Base-by-base conservation (phyloP, 2,113 vertebrate genomes). In the Loxodonta africana region DNA sequence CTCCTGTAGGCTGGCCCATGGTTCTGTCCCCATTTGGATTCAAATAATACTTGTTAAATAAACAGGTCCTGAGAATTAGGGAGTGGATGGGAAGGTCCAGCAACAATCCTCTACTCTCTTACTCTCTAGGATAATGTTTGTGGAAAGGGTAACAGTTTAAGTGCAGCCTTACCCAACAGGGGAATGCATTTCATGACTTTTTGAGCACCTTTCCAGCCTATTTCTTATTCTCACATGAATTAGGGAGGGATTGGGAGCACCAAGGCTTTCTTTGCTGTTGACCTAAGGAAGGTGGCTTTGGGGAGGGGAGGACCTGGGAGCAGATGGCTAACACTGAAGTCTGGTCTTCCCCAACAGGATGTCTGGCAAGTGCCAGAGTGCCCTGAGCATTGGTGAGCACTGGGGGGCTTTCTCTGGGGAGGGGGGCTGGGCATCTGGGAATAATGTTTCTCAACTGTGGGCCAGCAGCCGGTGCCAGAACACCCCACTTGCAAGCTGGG, bases 321-420 rank as follows among this genome's bases (percentile, higher is more conserved):
- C 5, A 30, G 41, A 48, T 44, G 0, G 5, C 48, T 91, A 15
- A 69, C 37, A 26, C 4, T 4, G 51, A 9, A 46, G 9, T 46
- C 60, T 41, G 41, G 10, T 85, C 4, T 53, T 89, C 65, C 57
- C 8, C n/a, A n/a, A 10, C 90, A 93, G 86, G 90, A 92, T 92
- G 95, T 95, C 90, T 23, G 95, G 94, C 15, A 86, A 92, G 82
- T 90, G 76, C 67, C 86, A 48, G 86, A 95, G 82, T 41, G 53
- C 92, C 0, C 44, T 78, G 33, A 83, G 67, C 85, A 51, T 95
- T 0, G 9, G 28, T 90, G 74, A 96, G 92, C n/a, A 37, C 28
- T 0, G 1, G 14, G 46, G 7, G 2, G 73, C 23, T 26, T 69
- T 81, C 46, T 88, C 25, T 37, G 18, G 33, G 71, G 20, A 41